Conservation (phyloP, 1,140 invertebrate genomes). For the Oncopodura yosiiana region DNA sequence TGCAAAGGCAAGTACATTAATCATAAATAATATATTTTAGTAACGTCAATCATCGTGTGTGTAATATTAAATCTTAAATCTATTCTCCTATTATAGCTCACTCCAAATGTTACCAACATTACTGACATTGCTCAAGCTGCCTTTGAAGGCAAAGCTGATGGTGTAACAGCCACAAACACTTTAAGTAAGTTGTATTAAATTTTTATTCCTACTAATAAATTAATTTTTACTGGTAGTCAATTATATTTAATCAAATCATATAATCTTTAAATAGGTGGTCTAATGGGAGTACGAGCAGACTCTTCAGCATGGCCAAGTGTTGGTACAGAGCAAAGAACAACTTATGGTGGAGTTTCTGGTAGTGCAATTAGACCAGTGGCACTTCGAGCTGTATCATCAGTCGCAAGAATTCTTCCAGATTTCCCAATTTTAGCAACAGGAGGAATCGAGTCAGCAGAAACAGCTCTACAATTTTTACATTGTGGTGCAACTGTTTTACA, state of each 20-base stretch:
- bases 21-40: too few relatives aligned
- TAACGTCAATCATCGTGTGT: too few relatives aligned
- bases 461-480: conserved; percentile 82
- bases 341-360: conserved; percentile 93
- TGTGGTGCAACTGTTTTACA: conserved; percentile 78
- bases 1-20: too few relatives aligned
- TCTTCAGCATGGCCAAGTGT: conserved; percentile 83
- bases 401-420: conserved; percentile 68
- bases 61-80: too few relatives aligned
- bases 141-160: conserved; percentile 79
- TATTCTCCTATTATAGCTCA: too few relatives aligned
- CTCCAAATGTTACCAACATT: conserved; percentile 95
- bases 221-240: too few relatives aligned
- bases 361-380: conserved; percentile 91
- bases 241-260: conserved; percentile 7
- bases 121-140: conserved; percentile 80
- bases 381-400: conserved; percentile 74
- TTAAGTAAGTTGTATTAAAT: too few relatives aligned
- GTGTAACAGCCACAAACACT: conserved; percentile 95
- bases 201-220: too few relatives aligned
- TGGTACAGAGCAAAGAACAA: conserved; percentile 68
- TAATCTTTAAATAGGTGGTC: too few relatives aligned
- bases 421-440: conserved; percentile 91
- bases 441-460: conserved; percentile 92
- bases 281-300: conserved; percentile 77